phyloP scores from a whole-genome alignment of 2,888 invertebrate genomes.

The Andrena trimmerana region DNA sequence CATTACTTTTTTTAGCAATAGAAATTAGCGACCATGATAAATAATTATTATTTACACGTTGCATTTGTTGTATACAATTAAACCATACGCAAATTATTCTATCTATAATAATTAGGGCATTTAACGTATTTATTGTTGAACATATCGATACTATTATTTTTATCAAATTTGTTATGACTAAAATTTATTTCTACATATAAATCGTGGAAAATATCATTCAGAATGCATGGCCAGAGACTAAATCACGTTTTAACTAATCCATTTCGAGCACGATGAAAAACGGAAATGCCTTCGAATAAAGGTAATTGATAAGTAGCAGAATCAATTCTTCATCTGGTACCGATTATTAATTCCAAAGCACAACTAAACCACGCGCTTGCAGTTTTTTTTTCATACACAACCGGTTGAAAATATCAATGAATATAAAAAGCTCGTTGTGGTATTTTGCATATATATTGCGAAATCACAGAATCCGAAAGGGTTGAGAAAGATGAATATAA shows the following conservation, averaged over 20 bases:
- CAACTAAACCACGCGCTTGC: neutral
- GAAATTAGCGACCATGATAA: too few relatives aligned
- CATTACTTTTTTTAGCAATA: too few relatives aligned
- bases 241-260: neutral
- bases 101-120: too few relatives aligned
- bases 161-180: too few relatives aligned
- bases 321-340: neutral
- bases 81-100: too few relatives aligned
- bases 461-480: neutral
- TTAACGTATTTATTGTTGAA: too few relatives aligned
- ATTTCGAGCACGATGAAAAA: neutral
- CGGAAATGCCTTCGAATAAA: neutral
- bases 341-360: neutral
- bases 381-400: neutral
- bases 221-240: too few relatives aligned
- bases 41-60: too few relatives aligned
- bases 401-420: constrained; percentile 15
- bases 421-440: neutral
- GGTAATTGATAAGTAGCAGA: neutral
- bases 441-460: constrained; percentile 13
- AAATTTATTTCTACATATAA: too few relatives aligned
- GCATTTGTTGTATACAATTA: too few relatives aligned
- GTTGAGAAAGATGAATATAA: neutral
- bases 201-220: too few relatives aligned
- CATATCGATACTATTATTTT: too few relatives aligned